phyloP scores from a whole-genome alignment of 2,888 invertebrate species.

The Charanyca ferruginea region DNA sequence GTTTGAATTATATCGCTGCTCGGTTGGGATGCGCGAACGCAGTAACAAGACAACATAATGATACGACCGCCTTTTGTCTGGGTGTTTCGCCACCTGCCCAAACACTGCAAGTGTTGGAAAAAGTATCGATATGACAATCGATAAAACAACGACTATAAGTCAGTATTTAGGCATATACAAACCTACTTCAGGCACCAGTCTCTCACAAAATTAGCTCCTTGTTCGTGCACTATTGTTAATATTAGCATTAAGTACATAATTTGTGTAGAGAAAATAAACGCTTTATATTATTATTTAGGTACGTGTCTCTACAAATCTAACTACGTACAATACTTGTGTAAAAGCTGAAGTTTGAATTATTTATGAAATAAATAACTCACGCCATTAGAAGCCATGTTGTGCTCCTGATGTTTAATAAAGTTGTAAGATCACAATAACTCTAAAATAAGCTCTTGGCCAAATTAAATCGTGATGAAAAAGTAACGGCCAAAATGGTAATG shows the following conservation, averaged over 20 bases:
- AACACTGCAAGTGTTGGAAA: constrained; percentile 78
- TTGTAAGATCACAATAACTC: constrained; percentile 20
- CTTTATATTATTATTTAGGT: no score
- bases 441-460: constrained; percentile 20
- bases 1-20: constrained; percentile 83
- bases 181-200: no score
- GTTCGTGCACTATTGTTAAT: no score
- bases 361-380: background rate
- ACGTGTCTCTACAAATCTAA: background rate
- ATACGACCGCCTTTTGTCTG: constrained; percentile 88
- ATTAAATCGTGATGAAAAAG: constrained; percentile 33
- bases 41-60: constrained; percentile 91
- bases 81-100: constrained; percentile 91
- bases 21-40: constrained; percentile 82
- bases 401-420: constrained; percentile 26
- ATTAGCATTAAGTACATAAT: no score
- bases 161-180: no score
- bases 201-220: no score
- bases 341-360: background rate
- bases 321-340: background rate
- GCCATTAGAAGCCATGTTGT: background rate
- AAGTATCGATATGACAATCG: constrained; percentile 65
- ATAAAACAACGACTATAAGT: constrained; percentile 5
- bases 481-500: constrained; percentile 22
- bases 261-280: no score